Evolutionary conservation across 2,888 invertebrate genomes (phyloP).

Genomic region (Notodonta ziczac): DNA sequence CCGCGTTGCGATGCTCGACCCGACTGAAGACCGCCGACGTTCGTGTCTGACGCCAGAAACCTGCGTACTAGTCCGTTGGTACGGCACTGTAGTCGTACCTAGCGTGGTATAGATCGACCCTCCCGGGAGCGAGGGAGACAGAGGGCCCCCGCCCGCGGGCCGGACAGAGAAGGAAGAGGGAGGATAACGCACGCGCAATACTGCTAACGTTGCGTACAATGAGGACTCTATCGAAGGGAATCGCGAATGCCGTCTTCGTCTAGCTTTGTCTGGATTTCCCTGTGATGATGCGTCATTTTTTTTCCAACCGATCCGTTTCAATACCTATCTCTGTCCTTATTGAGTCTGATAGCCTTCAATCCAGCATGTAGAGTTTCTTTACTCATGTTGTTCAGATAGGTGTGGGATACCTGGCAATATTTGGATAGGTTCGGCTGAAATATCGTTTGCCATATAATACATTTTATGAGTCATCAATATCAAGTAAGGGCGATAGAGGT

Average conservation of each 20-base stretch:
- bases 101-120: conserved; percentile 83
- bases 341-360: conserved; percentile 27
- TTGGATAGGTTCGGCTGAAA: conserved; percentile 14
- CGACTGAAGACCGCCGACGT: conserved; percentile 69
- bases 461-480: conserved; percentile 33
- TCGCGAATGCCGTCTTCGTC: conserved; percentile 77
- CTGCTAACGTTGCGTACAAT: conserved; percentile 71
- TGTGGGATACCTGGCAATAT: not conserved
- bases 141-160: conserved; percentile 32
- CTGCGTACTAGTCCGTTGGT: conserved; percentile 77
- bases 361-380: conserved; percentile 10
- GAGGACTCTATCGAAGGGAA: conserved; percentile 72
- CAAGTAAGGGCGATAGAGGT: conserved; percentile 22
- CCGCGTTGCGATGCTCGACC: conserved; percentile 69
- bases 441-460: conserved; percentile 27
- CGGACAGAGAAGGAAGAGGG: conserved; percentile 59
- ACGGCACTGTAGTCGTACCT: conserved; percentile 79
- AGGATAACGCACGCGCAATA: conserved; percentile 78
- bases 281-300: conserved; percentile 77
- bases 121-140: conserved; percentile 69
- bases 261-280: conserved; percentile 80
- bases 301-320: conserved; percentile 33
- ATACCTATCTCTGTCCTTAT: conserved; percentile 35
- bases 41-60: conserved; percentile 71
- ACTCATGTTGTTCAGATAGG: not conserved